A percentile compares a stretch with the other conserved stretches of the same genome.
These are phyloP conservation scores for Blomia tropicalis DNA, from an alignment of 2,888 invertebrate species.

Conservation along the genomic window DNA sequence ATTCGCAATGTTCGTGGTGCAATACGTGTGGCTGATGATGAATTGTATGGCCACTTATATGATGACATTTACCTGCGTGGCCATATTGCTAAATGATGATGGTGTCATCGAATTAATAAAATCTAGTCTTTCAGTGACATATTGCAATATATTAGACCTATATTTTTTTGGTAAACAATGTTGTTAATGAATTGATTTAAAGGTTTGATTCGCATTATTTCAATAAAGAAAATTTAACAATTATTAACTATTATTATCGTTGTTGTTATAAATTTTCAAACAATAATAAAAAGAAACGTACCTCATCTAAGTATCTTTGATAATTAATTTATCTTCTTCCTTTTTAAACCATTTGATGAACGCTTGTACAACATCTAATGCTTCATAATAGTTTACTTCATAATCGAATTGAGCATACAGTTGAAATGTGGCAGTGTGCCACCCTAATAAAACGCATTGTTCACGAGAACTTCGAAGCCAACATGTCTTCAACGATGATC, in stretches of 20 bases:
- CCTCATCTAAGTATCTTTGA: conserved; percentile 17
- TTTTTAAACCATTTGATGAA: conserved; percentile 83
- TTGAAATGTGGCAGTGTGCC: conserved; percentile 80
- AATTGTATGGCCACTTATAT: conserved; percentile 37
- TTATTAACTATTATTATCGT: too few species aligned
- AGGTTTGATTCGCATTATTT: too few species aligned
- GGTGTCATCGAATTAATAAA: too few species aligned
- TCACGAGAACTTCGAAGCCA: conserved; percentile 23
- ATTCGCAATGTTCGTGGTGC: conserved; percentile 41
- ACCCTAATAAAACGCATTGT: conserved; percentile 57
- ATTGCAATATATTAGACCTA: too few species aligned
- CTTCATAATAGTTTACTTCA: conserved; percentile 63
- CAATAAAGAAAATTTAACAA: too few species aligned
- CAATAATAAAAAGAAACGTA: too few species aligned
- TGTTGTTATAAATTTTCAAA: too few species aligned
- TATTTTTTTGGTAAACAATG: too few species aligned
- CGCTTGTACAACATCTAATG: conserved; percentile 70
- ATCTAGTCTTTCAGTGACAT: too few species aligned
- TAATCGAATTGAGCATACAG: conserved; percentile 83
- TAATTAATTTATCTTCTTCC: conserved; percentile 51
- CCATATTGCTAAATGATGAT: conserved; percentile 37
- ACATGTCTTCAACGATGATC: conserved; percentile 25
- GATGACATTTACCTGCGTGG: conserved; percentile 41
- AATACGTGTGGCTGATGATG: conserved; percentile 34
- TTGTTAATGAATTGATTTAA: too few species aligned